A percentile compares a stretch with the other conserved stretches of the same genome.
These are phyloP conservation scores for Meghimatium bilineatum DNA, from an alignment of 2,888 invertebrate species.

Conservation along the genomic window DNA sequence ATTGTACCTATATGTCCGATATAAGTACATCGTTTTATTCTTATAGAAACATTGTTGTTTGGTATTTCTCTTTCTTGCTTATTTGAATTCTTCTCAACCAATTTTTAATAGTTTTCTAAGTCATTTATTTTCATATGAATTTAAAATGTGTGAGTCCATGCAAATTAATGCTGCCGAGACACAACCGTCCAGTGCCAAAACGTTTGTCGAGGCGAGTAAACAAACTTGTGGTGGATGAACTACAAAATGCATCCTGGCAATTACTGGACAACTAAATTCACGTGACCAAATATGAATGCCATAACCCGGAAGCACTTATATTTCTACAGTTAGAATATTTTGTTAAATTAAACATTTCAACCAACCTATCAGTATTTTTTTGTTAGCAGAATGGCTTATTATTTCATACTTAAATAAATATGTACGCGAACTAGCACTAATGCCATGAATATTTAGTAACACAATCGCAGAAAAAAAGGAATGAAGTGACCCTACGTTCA, in stretches of 20 bases:
- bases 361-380: background rate
- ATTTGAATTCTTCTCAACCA: too few species aligned
- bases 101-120: too few species aligned
- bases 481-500: slow-evolving; percentile 45
- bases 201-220: too few species aligned
- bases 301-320: slow-evolving; percentile 43
- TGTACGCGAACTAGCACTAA: background rate
- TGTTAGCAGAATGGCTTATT: background rate
- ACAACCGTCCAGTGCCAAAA: too few species aligned
- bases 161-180: too few species aligned
- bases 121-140: too few species aligned
- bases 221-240: too few species aligned
- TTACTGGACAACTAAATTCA: background rate
- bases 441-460: background rate
- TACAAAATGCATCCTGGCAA: background rate
- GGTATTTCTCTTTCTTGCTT: too few species aligned
- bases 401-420: background rate
- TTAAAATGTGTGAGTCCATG: too few species aligned
- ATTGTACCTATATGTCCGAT: too few species aligned
- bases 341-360: background rate
- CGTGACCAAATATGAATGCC: slow-evolving; percentile 48
- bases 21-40: too few species aligned
- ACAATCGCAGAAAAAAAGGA: slow-evolving; percentile 18
- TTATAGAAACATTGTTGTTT: too few species aligned
- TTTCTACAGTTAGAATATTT: slow-evolving; percentile 17